Evolutionary conservation across 2,888 invertebrate species (phyloP), one percentile per base, ranked within the genome.

Genomic region (Gastracanthus pulcherrimus): DNA sequence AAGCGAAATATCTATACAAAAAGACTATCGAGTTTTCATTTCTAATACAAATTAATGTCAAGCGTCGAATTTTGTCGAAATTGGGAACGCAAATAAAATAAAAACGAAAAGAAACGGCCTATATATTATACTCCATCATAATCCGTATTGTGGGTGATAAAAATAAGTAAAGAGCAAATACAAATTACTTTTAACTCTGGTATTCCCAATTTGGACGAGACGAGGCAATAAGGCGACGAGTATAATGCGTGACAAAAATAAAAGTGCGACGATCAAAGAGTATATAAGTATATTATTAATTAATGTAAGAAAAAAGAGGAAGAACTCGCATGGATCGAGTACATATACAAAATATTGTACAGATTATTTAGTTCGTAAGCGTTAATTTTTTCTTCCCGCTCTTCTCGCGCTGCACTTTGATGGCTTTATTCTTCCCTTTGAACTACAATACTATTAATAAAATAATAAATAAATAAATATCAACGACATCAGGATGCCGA

Each of bases 331-430:
- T n/a, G n/a, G 60, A 72, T 55, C 55, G 64, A 75, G 36, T 58
- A 58, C 34, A 16, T 55, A 76, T n/a, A 60, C 9, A 72, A 48
- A 58, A 74, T 36, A 66, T 72, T 77, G 78, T 78, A 71, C 67
- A 74, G 60, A 69, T 64, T 75, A 66, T 72, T 79, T 71, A 82
- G 76, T 76, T 79, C 26, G 41, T 79, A 82, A 80, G 67, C 60
- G 51, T 66, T 72, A 11, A 76, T 69, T 76, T 82, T 34, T 80
- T 48, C 62, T 71, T 82, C 38, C 19, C 38, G 31, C 58, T 78
- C 38, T 78, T 77, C 45, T 55, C 36, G 55, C 41, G 64, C 36
- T 74, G 62, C 70, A 75, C 70, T 75, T 62, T 69, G 3, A 34
- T 36, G 29, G 70, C 48, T 64, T 45, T 13, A 67, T 66, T 77